Conservation (phyloP, 1,140 invertebrate species). For the Dicyema japonicum region DNA sequence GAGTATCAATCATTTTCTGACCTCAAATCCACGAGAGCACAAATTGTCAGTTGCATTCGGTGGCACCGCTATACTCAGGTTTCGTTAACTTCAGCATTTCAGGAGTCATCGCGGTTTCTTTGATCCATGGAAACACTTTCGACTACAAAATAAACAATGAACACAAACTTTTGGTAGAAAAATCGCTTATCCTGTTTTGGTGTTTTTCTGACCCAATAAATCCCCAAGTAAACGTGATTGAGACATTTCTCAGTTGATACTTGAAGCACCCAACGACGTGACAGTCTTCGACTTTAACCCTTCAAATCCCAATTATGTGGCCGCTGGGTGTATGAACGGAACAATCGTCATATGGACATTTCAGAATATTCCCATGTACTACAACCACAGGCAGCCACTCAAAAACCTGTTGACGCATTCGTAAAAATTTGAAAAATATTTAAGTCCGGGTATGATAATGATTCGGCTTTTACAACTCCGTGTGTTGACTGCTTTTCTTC, state of each 20-base stretch:
- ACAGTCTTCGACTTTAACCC: slow-evolving; percentile 19
- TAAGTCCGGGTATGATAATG: too few species aligned
- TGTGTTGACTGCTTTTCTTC: too few species aligned
- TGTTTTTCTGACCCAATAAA: slow-evolving; percentile 22
- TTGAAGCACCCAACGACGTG: slow-evolving; percentile 23
- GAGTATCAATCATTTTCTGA: slow-evolving; percentile 23
- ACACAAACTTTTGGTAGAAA: slow-evolving; percentile 16
- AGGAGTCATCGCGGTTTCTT: slow-evolving; percentile 18
- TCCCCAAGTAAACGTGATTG: too few species aligned
- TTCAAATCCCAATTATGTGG: slow-evolving; percentile 17
- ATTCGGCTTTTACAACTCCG: too few species aligned
- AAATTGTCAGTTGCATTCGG: slow-evolving; percentile 17
- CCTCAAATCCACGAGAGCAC: slow-evolving; percentile 19
- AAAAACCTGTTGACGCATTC: too few species aligned
- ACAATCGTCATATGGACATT: slow-evolving; percentile 24
- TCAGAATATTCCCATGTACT: too few species aligned
- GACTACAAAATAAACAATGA: slow-evolving; percentile 19
- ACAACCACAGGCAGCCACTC: too few species aligned
- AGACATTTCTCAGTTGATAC: slow-evolving; percentile 18
- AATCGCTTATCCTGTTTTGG: slow-evolving; percentile 22
- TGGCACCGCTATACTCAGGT: slow-evolving; percentile 22
- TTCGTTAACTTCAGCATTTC: too few species aligned
- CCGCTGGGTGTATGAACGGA: slow-evolving; percentile 22
- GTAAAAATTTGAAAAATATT: too few species aligned
- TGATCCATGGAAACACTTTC: slow-evolving; percentile 16